Conservation (phyloP, 2,888 invertebrate species). For the Drosophila kuntzei region DNA sequence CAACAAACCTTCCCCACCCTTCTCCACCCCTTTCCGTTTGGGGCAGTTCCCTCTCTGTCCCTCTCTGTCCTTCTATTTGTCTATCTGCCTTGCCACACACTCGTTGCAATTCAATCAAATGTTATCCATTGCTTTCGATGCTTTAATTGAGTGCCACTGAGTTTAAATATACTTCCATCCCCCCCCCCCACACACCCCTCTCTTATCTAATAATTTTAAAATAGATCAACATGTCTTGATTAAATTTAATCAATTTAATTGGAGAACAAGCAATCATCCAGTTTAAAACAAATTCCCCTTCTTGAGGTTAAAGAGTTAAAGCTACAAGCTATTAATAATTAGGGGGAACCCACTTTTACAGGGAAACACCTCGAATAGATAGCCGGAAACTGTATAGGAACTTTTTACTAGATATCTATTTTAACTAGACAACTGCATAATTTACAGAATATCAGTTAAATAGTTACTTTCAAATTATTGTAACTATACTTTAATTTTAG, state of each 20-base stretch:
- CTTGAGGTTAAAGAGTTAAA: neutral
- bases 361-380: too few species aligned
- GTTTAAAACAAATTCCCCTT: neutral
- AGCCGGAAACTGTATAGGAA: too few species aligned
- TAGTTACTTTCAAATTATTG: too few species aligned
- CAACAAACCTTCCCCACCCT: neutral
- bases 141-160: slow-evolving; percentile 26
- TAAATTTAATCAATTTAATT: slow-evolving; percentile 15
- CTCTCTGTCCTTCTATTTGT: neutral
- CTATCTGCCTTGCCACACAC: neutral
- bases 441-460: too few species aligned
- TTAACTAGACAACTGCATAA: too few species aligned
- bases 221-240: slow-evolving; percentile 12
- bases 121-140: slow-evolving; percentile 15
- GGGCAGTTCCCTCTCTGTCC: neutral
- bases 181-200: neutral
- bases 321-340: too few species aligned
- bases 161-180: neutral
- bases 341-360: too few species aligned
- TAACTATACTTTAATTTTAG: too few species aligned
- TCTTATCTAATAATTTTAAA: slow-evolving; percentile 4
- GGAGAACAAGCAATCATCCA: neutral
- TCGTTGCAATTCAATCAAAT: slow-evolving; percentile 28
- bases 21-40: neutral
- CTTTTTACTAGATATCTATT: too few species aligned